Conservation (phyloP, 2,113 vertebrate species). For the Malaclemys terrapin region DNA sequence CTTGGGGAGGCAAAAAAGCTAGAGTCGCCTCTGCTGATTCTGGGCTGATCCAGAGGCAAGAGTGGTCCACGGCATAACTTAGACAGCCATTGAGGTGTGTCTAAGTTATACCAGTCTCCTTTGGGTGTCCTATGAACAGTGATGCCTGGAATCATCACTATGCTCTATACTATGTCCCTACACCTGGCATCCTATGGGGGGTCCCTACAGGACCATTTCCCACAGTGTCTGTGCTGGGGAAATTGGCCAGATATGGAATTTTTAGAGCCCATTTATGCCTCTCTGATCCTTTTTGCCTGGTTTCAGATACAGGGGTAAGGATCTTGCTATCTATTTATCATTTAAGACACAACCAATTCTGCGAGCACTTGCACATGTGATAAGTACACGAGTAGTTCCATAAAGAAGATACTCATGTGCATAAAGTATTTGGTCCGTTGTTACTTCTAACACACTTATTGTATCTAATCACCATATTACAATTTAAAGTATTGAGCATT, state of each 20-base stretch:
- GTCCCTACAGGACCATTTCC: too few relatives aligned
- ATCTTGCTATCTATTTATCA: not conserved
- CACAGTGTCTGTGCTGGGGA: not conserved
- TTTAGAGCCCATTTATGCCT: not conserved
- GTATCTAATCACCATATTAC: not conserved
- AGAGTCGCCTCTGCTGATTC: too few relatives aligned
- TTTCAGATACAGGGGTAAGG: not conserved
- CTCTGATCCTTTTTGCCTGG: not conserved
- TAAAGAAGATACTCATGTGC: not conserved
- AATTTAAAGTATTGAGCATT: not conserved
- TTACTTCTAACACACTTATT: not conserved
- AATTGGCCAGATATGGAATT: not conserved
- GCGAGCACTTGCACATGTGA: not conserved
- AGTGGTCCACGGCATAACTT: too few relatives aligned
- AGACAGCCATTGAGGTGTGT: too few relatives aligned
- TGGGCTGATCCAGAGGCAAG: too few relatives aligned
- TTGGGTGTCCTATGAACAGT: too few relatives aligned
- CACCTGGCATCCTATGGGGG: too few relatives aligned
- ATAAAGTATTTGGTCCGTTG: not conserved
- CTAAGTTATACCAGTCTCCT: too few relatives aligned
- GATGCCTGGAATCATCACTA: too few relatives aligned
- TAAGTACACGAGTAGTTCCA: not conserved
- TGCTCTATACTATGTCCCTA: too few relatives aligned
- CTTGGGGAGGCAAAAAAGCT: too few relatives aligned
- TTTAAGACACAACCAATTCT: not conserved